Conservation (phyloP, 1,140 invertebrate species). For the Zaprionus gabonicus region DNA sequence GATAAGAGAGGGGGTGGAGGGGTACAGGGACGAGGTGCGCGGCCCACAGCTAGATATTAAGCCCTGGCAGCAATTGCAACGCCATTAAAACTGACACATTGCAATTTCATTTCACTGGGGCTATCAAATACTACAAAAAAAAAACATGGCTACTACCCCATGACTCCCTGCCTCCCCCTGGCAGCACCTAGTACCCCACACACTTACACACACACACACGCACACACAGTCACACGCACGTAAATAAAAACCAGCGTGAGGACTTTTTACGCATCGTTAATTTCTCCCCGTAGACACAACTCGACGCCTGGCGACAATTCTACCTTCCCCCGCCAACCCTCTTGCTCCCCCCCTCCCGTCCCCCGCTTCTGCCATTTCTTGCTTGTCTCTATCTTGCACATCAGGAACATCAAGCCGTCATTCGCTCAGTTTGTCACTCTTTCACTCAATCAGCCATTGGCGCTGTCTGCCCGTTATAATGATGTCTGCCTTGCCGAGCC, state of each 20-base stretch:
- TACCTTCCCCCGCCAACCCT: slow-evolving; percentile 11
- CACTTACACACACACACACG: slow-evolving; percentile 33
- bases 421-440: slow-evolving; percentile 49
- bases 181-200: slow-evolving; percentile 13
- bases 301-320: slow-evolving; percentile 44
- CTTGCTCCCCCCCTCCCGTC: neutral
- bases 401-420: slow-evolving; percentile 12
- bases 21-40: neutral
- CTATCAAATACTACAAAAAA: slow-evolving; percentile 52
- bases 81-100: slow-evolving; percentile 81
- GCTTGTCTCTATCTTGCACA: slow-evolving; percentile 9
- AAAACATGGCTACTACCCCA: slow-evolving; percentile 1
- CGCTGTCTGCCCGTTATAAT: slow-evolving; percentile 71
- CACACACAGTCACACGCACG: slow-evolving; percentile 13
- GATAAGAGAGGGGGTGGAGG: neutral
- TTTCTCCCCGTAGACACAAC: slow-evolving; percentile 69
- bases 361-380: slow-evolving; percentile 9
- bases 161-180: neutral
- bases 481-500: slow-evolving; percentile 54
- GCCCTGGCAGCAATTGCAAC: slow-evolving; percentile 72
- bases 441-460: slow-evolving; percentile 61
- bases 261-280: slow-evolving; percentile 83
- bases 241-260: slow-evolving; percentile 58
- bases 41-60: slow-evolving; percentile 49
- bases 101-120: slow-evolving; percentile 67